Evolutionary conservation across 2,113 vertebrate genomes (phyloP).

Genomic region (Heterocephalus glaber): DNA sequence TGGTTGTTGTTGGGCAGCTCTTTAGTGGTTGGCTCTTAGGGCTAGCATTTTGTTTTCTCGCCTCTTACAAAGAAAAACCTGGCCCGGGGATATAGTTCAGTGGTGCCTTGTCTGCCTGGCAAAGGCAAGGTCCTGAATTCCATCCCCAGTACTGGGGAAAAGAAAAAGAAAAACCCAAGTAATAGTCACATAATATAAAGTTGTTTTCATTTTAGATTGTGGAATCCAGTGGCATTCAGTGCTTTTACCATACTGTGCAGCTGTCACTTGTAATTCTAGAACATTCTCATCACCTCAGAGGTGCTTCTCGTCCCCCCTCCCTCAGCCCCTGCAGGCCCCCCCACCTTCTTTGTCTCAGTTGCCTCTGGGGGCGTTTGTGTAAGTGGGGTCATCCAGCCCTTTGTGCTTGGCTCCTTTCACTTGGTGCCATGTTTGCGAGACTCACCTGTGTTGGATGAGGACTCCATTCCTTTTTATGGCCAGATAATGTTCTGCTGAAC

Average conservation of each 20-base stretch:
- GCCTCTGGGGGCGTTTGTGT: neutral
- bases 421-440: neutral
- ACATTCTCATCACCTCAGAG: neutral
- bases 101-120: no score
- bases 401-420: neutral
- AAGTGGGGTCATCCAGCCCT: neutral
- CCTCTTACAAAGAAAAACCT: neutral
- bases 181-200: neutral
- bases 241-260: neutral
- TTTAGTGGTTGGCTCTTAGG: neutral
- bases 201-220: neutral
- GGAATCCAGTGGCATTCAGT: neutral
- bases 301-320: fast-evolving
- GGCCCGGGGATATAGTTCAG: no score
- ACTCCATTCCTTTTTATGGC: neutral
- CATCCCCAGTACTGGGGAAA: no score
- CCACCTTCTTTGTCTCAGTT: neutral
- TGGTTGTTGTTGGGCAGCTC: neutral
- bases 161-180: neutral
- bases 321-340: neutral
- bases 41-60: neutral
- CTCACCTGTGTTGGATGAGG: neutral
- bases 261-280: neutral
- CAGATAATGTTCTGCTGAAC: neutral
- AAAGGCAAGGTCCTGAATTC: no score